Percentiles rank a stretch among this genome's conserved stretches.
Evolutionary conservation across 2,797 vertebrate species (phyloP).

Genomic region (Semotilus atromaculatus): DNA sequence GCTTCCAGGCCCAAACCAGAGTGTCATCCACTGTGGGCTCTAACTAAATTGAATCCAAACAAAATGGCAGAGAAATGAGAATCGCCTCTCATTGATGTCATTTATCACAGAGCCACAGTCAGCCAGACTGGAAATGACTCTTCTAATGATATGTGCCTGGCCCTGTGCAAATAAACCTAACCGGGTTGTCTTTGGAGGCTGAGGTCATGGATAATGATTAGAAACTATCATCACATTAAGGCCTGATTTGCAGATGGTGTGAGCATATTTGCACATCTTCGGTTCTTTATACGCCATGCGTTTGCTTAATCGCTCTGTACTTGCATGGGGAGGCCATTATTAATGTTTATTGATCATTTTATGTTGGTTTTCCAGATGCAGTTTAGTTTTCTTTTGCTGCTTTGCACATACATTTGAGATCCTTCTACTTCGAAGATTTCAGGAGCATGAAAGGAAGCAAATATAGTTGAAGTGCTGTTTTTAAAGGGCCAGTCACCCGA

Average conservation of each 20-base stretch:
- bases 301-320: background rate
- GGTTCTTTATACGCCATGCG: background rate
- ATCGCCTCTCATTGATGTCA: conserved; percentile 57
- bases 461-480: background rate
- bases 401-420: background rate
- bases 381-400: conserved; percentile 8
- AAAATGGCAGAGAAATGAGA: conserved; percentile 65
- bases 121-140: conserved; percentile 57
- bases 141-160: conserved; percentile 53
- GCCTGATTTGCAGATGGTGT: conserved; percentile 49
- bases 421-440: background rate
- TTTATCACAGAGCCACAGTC: conserved; percentile 54
- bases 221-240: conserved; percentile 46
- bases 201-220: conserved; percentile 54
- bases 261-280: conserved; percentile 45
- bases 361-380: background rate
- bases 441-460: background rate
- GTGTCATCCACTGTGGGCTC: conserved; percentile 61
- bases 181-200: conserved; percentile 25
- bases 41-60: conserved; percentile 66
- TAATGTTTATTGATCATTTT: conserved; percentile 41
- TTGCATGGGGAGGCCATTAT: conserved; percentile 22
- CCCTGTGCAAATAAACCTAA: conserved; percentile 58
- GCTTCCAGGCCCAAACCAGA: conserved; percentile 52
- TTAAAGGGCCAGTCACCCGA: background rate